phyloP scores from a whole-genome alignment of 1,140 invertebrate species.

The Wiebesia pumilae region DNA sequence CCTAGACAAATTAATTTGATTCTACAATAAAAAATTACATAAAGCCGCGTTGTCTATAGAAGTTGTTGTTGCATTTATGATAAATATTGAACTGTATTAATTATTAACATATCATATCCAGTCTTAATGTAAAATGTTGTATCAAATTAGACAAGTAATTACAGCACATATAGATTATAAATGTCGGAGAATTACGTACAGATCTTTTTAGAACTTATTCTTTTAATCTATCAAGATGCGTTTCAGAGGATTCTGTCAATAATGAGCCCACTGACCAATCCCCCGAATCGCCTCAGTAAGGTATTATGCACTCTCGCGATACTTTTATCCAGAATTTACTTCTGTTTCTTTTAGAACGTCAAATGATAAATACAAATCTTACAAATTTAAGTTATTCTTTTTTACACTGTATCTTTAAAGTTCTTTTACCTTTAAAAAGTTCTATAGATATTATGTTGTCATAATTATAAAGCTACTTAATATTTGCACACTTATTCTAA shows the following conservation, averaged over 20 bases:
- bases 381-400: too few species aligned
- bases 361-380: too few species aligned
- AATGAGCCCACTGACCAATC: slow-evolving; percentile 67
- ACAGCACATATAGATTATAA: not conserved
- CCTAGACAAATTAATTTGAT: too few species aligned
- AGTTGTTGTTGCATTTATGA: slow-evolving; percentile 28
- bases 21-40: too few species aligned
- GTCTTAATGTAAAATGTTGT: slow-evolving; percentile 33
- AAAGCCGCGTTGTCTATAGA: too few species aligned
- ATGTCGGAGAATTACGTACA: not conserved
- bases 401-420: too few species aligned
- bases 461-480: not conserved
- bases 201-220: not conserved
- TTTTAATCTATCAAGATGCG: slow-evolving; percentile 51
- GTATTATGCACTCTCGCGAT: not conserved
- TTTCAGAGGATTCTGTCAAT: slow-evolving; percentile 61
- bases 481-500: not conserved
- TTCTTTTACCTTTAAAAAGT: too few species aligned
- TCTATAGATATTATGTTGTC: not conserved
- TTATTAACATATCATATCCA: slow-evolving; percentile 30
- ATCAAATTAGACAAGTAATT: slow-evolving; percentile 7
- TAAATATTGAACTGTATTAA: slow-evolving; percentile 1
- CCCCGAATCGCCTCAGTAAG: slow-evolving; percentile 54
- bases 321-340: not conserved
- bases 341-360: too few species aligned